Evolutionary conservation across 2,797 vertebrate genomes (phyloP).

Genomic region (Gymnocypris eckloni): DNA sequence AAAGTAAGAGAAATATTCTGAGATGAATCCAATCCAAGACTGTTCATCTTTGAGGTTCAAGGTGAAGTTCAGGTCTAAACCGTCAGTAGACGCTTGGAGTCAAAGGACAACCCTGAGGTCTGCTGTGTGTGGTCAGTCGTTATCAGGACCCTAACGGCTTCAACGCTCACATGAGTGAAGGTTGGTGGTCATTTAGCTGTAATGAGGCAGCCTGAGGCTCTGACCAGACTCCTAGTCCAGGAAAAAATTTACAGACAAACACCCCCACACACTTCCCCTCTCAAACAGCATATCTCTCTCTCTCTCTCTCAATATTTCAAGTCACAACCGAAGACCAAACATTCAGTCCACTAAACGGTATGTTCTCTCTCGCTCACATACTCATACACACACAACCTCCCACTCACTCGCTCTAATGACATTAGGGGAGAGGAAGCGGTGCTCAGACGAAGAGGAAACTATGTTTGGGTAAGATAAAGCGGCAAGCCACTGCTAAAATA

Average conservation of each 20-base stretch:
- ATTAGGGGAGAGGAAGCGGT: slow-evolving; percentile 66
- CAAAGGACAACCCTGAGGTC: slow-evolving; percentile 4
- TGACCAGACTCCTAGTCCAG: slow-evolving; percentile 60
- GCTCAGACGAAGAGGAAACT: slow-evolving; percentile 81
- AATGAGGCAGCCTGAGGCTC: slow-evolving; percentile 64
- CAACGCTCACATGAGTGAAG: slow-evolving; percentile 47
- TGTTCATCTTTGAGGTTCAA: slow-evolving; percentile 28
- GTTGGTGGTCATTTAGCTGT: slow-evolving; percentile 65
- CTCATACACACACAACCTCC: slow-evolving; percentile 57
- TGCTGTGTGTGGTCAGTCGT: slow-evolving; percentile 33
- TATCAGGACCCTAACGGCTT: slow-evolving; percentile 44
- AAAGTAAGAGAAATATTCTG: background rate
- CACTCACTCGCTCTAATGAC: slow-evolving; percentile 71
- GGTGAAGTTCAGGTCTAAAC: slow-evolving; percentile 34
- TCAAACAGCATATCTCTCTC: slow-evolving; percentile 24
- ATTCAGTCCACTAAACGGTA: slow-evolving; percentile 28
- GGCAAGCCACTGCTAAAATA: slow-evolving; percentile 80
- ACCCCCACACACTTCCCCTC: slow-evolving; percentile 26
- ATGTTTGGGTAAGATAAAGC: slow-evolving; percentile 90
- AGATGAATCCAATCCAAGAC: slow-evolving; percentile 8
- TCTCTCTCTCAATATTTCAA: slow-evolving; percentile 31
- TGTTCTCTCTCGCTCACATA: slow-evolving; percentile 38
- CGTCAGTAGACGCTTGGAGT: background rate
- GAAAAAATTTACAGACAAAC: slow-evolving; percentile 60
- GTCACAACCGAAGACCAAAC: slow-evolving; percentile 47